Evolutionary conservation across 2,113 vertebrate species (phyloP).

Genomic region (Xenopus tropicalis): DNA sequence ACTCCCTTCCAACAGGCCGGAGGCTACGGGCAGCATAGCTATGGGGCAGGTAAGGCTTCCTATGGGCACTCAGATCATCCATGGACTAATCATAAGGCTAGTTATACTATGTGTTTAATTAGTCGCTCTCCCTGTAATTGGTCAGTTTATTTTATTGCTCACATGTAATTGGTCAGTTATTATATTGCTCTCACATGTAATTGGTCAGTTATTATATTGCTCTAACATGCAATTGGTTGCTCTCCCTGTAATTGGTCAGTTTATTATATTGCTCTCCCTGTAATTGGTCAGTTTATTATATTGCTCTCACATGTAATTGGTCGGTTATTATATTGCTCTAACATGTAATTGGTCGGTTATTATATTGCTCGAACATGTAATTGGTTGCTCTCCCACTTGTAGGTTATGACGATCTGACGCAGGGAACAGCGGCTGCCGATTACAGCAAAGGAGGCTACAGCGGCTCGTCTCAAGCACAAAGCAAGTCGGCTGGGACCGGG

Average conservation of each 20-base stretch:
- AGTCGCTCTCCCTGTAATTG: no score
- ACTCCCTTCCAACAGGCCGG: constrained; percentile 86
- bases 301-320: constrained; percentile 12
- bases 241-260: no score
- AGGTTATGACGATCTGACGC: constrained; percentile 94
- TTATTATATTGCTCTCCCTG: no score
- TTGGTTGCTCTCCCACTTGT: constrained; percentile 17
- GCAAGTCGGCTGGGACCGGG: constrained; percentile 83
- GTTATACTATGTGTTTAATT: accelerated
- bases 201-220: no score
- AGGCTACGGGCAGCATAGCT: constrained; percentile 85
- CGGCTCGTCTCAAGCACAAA: constrained; percentile 86
- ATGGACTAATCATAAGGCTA: accelerated
- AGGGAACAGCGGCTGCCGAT: constrained; percentile 83
- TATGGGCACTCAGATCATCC: no score
- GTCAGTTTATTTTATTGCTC: no score
- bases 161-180: no score
- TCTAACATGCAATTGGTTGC: no score
- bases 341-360: no score
- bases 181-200: no score
- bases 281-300: no score
- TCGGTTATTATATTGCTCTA: no score
- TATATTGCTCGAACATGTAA: constrained; percentile 32
- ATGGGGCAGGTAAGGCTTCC: constrained; percentile 70
- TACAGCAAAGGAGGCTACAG: constrained; percentile 93